Evolutionary conservation across 2,113 vertebrate species (phyloP), one percentile per base, ranked within the genome.

Genomic region (Osmerus mordax): DNA sequence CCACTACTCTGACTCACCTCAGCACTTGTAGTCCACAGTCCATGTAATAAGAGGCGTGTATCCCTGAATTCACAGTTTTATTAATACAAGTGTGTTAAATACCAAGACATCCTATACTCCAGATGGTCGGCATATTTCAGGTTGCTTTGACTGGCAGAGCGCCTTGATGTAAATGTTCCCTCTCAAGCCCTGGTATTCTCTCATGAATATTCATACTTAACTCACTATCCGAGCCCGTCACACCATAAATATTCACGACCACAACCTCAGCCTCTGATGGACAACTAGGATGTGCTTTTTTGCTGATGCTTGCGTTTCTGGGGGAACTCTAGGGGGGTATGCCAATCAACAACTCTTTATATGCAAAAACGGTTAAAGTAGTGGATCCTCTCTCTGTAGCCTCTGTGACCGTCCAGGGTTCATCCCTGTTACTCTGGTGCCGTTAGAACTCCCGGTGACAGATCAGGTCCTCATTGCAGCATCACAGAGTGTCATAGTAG

Each of bases 231-330:
- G 63, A 3, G 62, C 70, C 3, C 36, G 32, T 75, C 63, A 19
- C 71, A 4, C 71, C 9, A 86, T 87, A 73, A 84, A 88, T 89
- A 88, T 88, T 86, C 85, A 88, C 65, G 6, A 64, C 59, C 19
- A 47, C 41, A 11, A 8, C 41, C 41, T 47, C 41, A 11, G 41
- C 77, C 69, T 71, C 67, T 61, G 79, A 83, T 73, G 70, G 82
- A 83, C 83, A 71, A 75, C 65, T 65, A 15, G 70, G 62, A 2
- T 62, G 4, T 23, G 14, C 11, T 51, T 75, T 79, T 73, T 63
- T 68, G 62, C 76, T 60, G 62, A 70, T 52, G 47, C 51, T 65
- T 71, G 73, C 61, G 0, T 75, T 81, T 76, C 51, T 64, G 14
- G 52, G 64, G 67, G 59, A 65, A 64, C 73, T 69, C 73, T 60